Evolutionary conservation across 2,113 vertebrate species (phyloP), one percentile per base, ranked within the genome.

Genomic region (Lycaon pictus): DNA sequence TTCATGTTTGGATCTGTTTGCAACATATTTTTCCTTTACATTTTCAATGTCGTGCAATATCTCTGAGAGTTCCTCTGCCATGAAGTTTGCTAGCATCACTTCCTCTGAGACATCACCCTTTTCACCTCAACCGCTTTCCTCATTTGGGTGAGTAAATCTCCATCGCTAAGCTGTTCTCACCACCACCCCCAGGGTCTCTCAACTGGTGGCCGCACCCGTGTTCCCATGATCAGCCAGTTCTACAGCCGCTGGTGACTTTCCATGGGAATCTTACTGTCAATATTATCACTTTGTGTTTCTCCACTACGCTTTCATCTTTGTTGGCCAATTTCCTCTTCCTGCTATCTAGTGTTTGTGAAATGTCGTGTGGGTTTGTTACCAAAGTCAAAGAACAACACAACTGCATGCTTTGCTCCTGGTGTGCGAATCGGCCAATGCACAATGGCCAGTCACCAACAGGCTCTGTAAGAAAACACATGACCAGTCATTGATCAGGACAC

Each of bases 241-340:
- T 35, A 10, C 15, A 37, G 22, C n/a, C 23, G 11, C 23, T 10
- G 11, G 43, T 17, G 65, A 29, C 4, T 85, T 77, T 58, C 58
- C 1, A 69, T 15, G 3, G 12, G 43, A 82, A 92, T 32, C 81
- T 79, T 7, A 53, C 11, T 23, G 23, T 60, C 55, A 60, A 11
- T 0, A 0, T 90, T 63, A 85, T 22, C 20, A 43, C 3, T 80
- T 79, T 86, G 77, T 65, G 11, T 88, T 83, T 96, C 87, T 82
- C 25, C 16, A 20, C 25, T 15, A 20, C 0, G 32, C 65, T 81
- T 95, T 93, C 16, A 56, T 27, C 67, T 63, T 63, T 27, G 6
- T 90, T 37, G 37, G 27, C 17, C 72, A 94, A 15, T 62, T 96
- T 95, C 62, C 77, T 85, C 63, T 88, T 80, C 16, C 43, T 43